These are phyloP conservation scores for Chaetogeoica ovagalla DNA, from an alignment of 2,888 invertebrate species.

Conservation along the genomic window DNA sequence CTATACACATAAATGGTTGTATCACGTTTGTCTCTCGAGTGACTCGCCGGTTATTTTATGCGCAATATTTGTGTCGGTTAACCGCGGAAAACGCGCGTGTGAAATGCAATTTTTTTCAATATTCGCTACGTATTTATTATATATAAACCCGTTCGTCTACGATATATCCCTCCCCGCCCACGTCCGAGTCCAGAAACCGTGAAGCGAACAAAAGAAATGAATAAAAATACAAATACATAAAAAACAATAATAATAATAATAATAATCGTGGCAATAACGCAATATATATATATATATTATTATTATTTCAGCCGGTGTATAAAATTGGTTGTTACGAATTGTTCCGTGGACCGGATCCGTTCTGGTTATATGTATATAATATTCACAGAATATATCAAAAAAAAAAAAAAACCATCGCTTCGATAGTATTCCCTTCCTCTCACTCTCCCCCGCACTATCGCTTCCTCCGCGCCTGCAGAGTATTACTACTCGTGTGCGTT, in stretches of 20 bases:
- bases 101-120: too few relatives aligned
- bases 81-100: too few relatives aligned
- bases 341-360: conserved; percentile 51
- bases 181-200: conserved; percentile 15
- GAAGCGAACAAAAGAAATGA: not conserved
- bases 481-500: not conserved
- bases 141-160: too few relatives aligned
- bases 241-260: conserved; percentile 8
- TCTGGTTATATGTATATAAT: conserved; percentile 26
- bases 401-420: not conserved
- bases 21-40: too few relatives aligned
- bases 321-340: conserved; percentile 51
- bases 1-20: too few relatives aligned
- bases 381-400: not conserved
- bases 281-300: not conserved
- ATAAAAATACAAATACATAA: not conserved
- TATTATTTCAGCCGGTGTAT: conserved; percentile 35
- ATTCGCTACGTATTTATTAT: too few relatives aligned
- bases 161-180: too few relatives aligned
- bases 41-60: too few relatives aligned
- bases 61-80: too few relatives aligned
- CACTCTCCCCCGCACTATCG: too few relatives aligned
- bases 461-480: not conserved
- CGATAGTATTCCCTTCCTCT: conserved; percentile 4
- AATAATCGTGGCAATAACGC: not conserved